Percentiles rank a stretch among this genome's conserved stretches.
These are phyloP conservation scores for Ridgeia piscesae DNA, from an alignment of 1,140 invertebrate species.

Conservation along the genomic window DNA sequence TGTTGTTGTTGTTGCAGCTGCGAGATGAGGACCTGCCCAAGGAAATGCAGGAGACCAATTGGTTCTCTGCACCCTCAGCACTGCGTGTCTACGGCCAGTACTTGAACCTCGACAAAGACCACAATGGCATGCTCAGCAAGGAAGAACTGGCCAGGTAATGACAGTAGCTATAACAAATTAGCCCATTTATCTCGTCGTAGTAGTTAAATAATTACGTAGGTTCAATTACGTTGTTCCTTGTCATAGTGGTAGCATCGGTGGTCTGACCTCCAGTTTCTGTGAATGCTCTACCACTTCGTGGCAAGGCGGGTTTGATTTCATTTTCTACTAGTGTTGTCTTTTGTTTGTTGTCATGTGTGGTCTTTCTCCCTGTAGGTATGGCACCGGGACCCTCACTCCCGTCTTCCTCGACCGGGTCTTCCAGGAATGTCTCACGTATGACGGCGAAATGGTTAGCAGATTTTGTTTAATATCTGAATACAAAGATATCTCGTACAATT, in stretches of 20 bases:
- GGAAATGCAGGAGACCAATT: conserved; percentile 85
- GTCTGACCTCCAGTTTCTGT: no score
- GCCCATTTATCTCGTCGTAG: no score
- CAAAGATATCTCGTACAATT: no score
- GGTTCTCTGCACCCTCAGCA: conserved; percentile 91
- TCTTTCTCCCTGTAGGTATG: conserved; percentile 67
- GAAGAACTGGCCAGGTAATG: conserved; percentile 73
- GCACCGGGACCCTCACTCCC: conserved; percentile 85
- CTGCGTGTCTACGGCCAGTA: conserved; percentile 90
- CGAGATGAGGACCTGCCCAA: conserved; percentile 81
- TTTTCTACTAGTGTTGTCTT: no score
- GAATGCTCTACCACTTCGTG: neutral
- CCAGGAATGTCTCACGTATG: conserved; percentile 92
- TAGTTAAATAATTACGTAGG: no score
- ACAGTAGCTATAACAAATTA: neutral
- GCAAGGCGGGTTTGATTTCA: no score
- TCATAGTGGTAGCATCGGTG: no score
- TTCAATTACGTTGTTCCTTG: no score
- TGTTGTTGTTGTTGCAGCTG: conserved; percentile 62
- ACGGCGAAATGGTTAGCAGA: conserved; percentile 79
- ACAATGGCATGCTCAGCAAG: conserved; percentile 93
- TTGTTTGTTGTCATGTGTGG: neutral
- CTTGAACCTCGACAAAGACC: conserved; percentile 88
- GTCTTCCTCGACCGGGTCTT: conserved; percentile 92
- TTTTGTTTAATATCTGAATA: conserved; percentile 26